Evolutionary conservation across 2,888 invertebrate species (phyloP), one percentile per base, ranked within the genome.

Genomic region (Drosophila aldrichi): DNA sequence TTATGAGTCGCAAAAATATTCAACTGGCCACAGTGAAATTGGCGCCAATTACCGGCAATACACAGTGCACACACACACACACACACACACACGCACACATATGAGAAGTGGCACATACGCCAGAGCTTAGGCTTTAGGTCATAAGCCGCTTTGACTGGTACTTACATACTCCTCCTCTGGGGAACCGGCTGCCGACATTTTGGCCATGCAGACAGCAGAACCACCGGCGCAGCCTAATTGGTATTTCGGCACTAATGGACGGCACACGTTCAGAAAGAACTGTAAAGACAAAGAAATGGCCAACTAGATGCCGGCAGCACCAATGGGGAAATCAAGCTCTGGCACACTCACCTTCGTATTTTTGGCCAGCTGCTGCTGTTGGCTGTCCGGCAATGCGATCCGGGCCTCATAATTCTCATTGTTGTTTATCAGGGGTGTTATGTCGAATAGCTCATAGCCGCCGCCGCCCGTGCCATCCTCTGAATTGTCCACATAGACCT

Each of bases 181-280:
- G 54, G 91, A 91, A 44, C 82, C 83, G 41, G 81, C 72, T 51
- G 81, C 81, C 59, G 85, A 81, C 65, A 91, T 90, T 81, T 90
- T 91, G 67, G 91, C 92, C 82, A 91, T 91, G 65, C 92, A 93
- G 52, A 90, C 92, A 49, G 92, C 92, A 60, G 93, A 92, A 44
- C 91, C 91, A 69, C 91, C 93, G 61, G 91, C 86, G 78, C 93
- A 93, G 77, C 92, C 92, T 77, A 92, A 85, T 70, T 91, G 91
- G 84, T 88, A 92, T 84, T 90, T 90, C 63, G 93, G 90, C 80
- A 93, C 92, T 79, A 93, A 86, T 76, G 93, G 93, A 77, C 92
- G 91, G 80, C 93, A 93, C 63, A 93, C 92, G 85, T 93, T 93
- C 72, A 93, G 75, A 79, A 90, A 92, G 82, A 92, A 91, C 92